A percentile compares a stretch with the other conserved stretches of the same genome.
Evolutionary conservation across 1,140 invertebrate genomes (phyloP).

Genomic region (Meloidogyne exigua): DNA sequence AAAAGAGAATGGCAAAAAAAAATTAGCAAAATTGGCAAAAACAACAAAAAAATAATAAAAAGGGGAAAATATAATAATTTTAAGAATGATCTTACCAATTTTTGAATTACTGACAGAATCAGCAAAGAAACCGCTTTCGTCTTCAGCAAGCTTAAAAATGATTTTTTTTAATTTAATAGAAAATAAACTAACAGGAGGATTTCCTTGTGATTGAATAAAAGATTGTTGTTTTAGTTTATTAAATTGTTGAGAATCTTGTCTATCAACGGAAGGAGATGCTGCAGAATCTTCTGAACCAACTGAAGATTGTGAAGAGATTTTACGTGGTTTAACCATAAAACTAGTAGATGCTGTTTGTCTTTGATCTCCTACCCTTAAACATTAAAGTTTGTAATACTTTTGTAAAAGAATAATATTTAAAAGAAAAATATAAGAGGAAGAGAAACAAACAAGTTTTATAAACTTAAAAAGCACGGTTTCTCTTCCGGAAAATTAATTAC

Average conservation of each 20-base stretch:
- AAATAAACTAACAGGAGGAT: background rate
- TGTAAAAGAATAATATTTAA: too few relatives aligned
- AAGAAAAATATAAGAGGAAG: too few relatives aligned
- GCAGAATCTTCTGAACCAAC: constrained; percentile 19
- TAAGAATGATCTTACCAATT: constrained; percentile 4
- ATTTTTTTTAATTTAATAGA: background rate
- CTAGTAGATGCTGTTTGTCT: background rate
- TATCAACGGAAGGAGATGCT: background rate
- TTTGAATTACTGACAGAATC: constrained; percentile 25
- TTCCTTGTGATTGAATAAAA: constrained; percentile 1
- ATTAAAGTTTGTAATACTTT: background rate
- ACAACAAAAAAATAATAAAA: background rate
- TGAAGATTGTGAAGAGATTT: constrained; percentile 22
- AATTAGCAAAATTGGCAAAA: background rate
- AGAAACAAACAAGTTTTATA: too few relatives aligned
- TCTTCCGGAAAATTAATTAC: too few relatives aligned
- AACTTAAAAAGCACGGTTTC: too few relatives aligned
- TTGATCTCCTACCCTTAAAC: background rate
- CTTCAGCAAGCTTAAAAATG: constrained; percentile 14
- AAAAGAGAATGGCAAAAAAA: background rate
- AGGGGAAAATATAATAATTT: background rate
- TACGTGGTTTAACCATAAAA: constrained; percentile 12
- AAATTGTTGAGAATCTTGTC: constrained; percentile 2
- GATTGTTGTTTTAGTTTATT: background rate
- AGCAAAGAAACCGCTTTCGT: constrained; percentile 26